Evolutionary conservation across 2,888 invertebrate genomes (phyloP).

Genomic region (Diloba caeruleocephala): DNA sequence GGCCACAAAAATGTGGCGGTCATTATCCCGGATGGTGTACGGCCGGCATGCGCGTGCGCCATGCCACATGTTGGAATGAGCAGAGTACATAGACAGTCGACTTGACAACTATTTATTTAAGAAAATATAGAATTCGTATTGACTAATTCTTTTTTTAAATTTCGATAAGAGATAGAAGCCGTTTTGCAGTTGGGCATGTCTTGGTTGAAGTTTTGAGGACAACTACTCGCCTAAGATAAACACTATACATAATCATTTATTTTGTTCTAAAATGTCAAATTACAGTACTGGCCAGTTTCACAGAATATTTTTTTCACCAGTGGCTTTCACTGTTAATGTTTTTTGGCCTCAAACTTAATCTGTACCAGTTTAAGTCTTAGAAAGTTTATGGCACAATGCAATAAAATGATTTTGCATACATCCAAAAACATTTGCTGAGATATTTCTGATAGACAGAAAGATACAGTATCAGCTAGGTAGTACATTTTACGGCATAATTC

Average conservation of each 20-base stretch:
- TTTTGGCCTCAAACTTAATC: constrained; percentile 29
- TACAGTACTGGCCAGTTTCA: neutral
- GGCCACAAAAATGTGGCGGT: constrained; percentile 75
- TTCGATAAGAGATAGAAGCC: too few species aligned
- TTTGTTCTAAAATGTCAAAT: too few species aligned
- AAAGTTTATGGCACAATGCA: constrained; percentile 32
- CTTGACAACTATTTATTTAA: constrained; percentile 19
- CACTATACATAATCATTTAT: too few species aligned
- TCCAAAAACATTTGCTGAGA: neutral
- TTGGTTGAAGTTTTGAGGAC: too few species aligned
- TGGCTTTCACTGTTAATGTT: constrained; percentile 43
- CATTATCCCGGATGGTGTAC: constrained; percentile 67
- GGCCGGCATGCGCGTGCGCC: constrained; percentile 62
- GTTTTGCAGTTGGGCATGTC: too few species aligned
- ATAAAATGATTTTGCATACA: neutral
- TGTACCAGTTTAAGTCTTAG: constrained; percentile 45
- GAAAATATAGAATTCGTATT: neutral
- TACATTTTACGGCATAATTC: too few species aligned
- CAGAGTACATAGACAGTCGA: constrained; percentile 10
- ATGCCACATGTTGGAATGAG: constrained; percentile 45
- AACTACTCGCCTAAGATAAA: too few species aligned
- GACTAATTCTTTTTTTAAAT: constrained; percentile 4
- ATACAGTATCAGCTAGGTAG: too few species aligned
- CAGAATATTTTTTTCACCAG: neutral
- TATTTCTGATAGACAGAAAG: too few species aligned